phyloP scores from a whole-genome alignment of 2,113 vertebrate species.

The Arizona elegans region DNA sequence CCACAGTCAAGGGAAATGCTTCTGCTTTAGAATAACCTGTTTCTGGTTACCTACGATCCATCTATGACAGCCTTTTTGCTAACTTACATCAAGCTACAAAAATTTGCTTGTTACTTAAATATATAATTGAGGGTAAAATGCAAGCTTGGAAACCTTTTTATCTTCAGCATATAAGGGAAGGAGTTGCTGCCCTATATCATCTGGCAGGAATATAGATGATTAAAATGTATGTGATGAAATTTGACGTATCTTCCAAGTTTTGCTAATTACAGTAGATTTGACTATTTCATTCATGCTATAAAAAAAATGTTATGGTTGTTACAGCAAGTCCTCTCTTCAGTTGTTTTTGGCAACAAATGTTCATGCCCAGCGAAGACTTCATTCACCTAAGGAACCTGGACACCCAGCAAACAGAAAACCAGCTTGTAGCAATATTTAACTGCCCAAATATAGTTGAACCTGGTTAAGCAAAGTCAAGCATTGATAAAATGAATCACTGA shows the following conservation, averaged over 20 bases:
- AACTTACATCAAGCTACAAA: not conserved
- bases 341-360: not conserved
- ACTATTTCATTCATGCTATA: not conserved
- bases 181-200: not conserved
- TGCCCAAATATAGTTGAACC: not conserved
- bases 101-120: not conserved
- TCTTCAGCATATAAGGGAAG: not conserved
- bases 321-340: not conserved
- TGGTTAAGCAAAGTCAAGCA: constrained; percentile 33
- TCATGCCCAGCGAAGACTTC: not conserved
- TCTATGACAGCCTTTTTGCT: not conserved
- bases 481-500: constrained; percentile 4
- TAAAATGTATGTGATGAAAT: not conserved
- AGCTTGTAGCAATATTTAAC: constrained; percentile 19
- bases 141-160: not conserved
- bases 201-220: not conserved
- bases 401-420: not conserved
- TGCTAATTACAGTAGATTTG: not conserved
- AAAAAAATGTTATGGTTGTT: not conserved
- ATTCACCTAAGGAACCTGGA: not conserved
- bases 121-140: not conserved
- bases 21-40: not conserved
- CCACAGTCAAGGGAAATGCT: not conserved
- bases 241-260: not conserved
- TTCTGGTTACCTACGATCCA: not conserved